Conservation (phyloP, 2,113 vertebrate species). For the Xiphias gladius region DNA sequence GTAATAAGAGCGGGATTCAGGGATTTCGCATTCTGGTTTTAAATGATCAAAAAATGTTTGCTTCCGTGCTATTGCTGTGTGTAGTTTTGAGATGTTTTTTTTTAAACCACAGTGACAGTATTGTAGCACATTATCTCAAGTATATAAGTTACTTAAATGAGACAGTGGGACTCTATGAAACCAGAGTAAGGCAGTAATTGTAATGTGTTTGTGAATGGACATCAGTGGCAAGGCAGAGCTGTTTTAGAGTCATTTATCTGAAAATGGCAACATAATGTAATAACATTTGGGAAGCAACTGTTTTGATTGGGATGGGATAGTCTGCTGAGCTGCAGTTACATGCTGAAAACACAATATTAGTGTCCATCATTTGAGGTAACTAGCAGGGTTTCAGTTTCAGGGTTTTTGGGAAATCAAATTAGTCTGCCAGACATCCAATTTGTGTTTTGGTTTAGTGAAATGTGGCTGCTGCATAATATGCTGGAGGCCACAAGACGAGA, state of each 20-base stretch:
- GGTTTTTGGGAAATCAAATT: constrained; percentile 86
- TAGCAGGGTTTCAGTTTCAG: constrained; percentile 85
- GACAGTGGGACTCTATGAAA: constrained; percentile 72
- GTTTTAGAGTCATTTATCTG: constrained; percentile 85
- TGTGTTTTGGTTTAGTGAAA: constrained; percentile 86
- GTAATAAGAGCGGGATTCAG: constrained; percentile 6
- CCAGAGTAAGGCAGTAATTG: constrained; percentile 75
- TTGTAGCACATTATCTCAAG: constrained; percentile 71
- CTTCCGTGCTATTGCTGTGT: constrained; percentile 15
- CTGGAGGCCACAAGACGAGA: constrained; percentile 70
- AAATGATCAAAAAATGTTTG: constrained; percentile 42
- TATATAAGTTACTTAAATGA: constrained; percentile 75
- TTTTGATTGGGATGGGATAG: constrained; percentile 86
- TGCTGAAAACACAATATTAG: constrained; percentile 85
- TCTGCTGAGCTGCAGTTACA: constrained; percentile 80
- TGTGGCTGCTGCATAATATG: constrained; percentile 75
- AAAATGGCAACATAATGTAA: constrained; percentile 87
- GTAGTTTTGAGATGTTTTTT: constrained; percentile 35
- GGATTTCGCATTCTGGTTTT: constrained; percentile 46
- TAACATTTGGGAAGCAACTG: constrained; percentile 85
- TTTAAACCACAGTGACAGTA: constrained; percentile 39
- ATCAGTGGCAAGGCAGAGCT: constrained; percentile 70
- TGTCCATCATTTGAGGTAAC: constrained; percentile 84
- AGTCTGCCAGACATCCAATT: constrained; percentile 87
- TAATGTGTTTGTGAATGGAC: constrained; percentile 78